Evolutionary conservation across 2,797 vertebrate species (phyloP), one percentile per base, ranked within the genome.

Genomic region (Denticeps clupeoides): DNA sequence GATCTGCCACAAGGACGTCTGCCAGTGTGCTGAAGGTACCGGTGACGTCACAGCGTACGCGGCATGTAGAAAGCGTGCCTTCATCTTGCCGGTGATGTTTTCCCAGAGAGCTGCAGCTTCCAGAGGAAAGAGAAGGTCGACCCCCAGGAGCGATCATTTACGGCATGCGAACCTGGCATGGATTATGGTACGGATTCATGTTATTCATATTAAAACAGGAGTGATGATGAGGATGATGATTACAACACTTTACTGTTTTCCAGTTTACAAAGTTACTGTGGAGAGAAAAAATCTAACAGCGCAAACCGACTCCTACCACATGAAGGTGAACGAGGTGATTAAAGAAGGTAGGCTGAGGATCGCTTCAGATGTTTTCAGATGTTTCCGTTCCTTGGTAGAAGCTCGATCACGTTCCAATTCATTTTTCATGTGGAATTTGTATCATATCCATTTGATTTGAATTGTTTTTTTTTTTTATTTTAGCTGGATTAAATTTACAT

Each of bases 11-110:
- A 21, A 42, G 21, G 59, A 52, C 6, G 16, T 61, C 24, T 65
- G 55, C 7, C 50, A 23, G 12, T 65, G 62, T 53, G 62, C 62
- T 21, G 62, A 65, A 58, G 62, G 59, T 53, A 12, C n/a, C n/a
- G n/a, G n/a, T n/a, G n/a, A n/a, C n/a, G n/a, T n/a, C n/a, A n/a
- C n/a, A n/a, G n/a, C n/a, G n/a, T n/a, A n/a, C n/a, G n/a, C 1
- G 3, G 7, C 10, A 6, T 8, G n/a, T 32, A 2, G 11, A 1
- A 19, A 19, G 18, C 19, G 18, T n/a, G n/a, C n/a, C n/a, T n/a
- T n/a, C n/a, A n/a, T n/a, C n/a, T n/a, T n/a, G n/a, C n/a, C 41
- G 55, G 1, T n/a, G n/a, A n/a, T 25, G 25, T 25, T 25, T 25
- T 25, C n/a, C n/a, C 35, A 65, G 63, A 57, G 47, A 65, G 59